Evolutionary conservation across 2,113 vertebrate species (phyloP), one percentile per base, ranked within the genome.

Genomic region (Rutilus rutilus): DNA sequence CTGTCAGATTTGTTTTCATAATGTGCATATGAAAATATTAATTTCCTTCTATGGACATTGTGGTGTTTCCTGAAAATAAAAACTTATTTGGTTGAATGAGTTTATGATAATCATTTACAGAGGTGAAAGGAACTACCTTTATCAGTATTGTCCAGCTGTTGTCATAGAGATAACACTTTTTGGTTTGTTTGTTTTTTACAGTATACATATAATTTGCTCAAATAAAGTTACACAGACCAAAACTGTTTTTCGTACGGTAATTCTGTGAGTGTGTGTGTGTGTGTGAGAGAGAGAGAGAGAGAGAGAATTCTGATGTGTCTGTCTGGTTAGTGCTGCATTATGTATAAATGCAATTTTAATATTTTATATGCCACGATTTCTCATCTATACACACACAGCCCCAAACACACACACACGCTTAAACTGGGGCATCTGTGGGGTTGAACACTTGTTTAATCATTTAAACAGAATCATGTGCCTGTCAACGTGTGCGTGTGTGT

Each of bases 121-220:
- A 59, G 39, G 57, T 62, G 2, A 25, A 42, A 65, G 30, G 73
- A 45, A 19, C 19, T 12, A 57, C 23, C 39, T 82, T 52, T 73
- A 60, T 42, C 77, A 73, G 54, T 54, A 57, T 73, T 67, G 42
- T 87, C 78, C 74, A 75, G 65, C 77, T 85, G 79, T 87, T 82
- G 47, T 27, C 23, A 75, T 94, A 92, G 92, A 93, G 94, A 91
- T 92, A 60, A 91, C 90, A 95, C 64, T 64, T 36, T 77, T 52
- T 83, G 23, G 15, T 67, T 73, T 52, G 14, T 79, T 45, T 86
- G 65, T 97, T 97, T 97, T 97, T 96, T 96, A 97, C 95, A 92
- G 95, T 97, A 96, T 96, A 96, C 97, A 96, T 97, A 97, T 97
- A 95, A 95, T 97, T 99, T 98, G 95, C 95, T 96, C 96, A 94